Evolutionary conservation across 2,888 invertebrate genomes (phyloP).

Genomic region (Eretmocerus hayati): DNA sequence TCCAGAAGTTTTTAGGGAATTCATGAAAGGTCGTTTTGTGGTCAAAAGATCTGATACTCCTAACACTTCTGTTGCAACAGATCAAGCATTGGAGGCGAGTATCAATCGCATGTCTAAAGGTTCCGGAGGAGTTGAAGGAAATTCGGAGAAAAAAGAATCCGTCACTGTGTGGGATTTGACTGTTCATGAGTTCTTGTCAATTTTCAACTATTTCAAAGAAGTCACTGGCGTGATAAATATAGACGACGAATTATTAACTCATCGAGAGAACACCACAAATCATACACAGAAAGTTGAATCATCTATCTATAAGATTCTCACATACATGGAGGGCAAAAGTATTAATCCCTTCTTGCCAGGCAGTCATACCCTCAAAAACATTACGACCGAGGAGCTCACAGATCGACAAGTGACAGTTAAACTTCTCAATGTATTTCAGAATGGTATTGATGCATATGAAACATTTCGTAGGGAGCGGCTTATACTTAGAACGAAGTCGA

Average conservation of each 20-base stretch:
- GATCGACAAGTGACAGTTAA: background rate
- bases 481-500: background rate
- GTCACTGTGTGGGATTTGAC: constrained; percentile 11
- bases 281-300: background rate
- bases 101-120: constrained; percentile 10
- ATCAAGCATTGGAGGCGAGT: constrained; percentile 12
- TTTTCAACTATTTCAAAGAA: constrained; percentile 7
- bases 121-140: constrained; percentile 4
- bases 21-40: constrained; percentile 6
- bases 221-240: background rate
- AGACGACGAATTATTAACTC: background rate
- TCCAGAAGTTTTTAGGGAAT: constrained; percentile 12
- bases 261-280: background rate
- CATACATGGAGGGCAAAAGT: background rate
- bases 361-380: background rate
- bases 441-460: background rate
- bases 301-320: background rate
- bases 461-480: background rate
- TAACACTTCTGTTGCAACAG: constrained; percentile 9
- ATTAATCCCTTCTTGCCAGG: background rate
- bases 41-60: constrained; percentile 8
- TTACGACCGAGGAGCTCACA: background rate
- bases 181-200: constrained; percentile 5
- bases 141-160: constrained; percentile 3
- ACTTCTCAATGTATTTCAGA: background rate